Conservation (phyloP, 2,888 invertebrate genomes). For the Phorcus lineatus region DNA sequence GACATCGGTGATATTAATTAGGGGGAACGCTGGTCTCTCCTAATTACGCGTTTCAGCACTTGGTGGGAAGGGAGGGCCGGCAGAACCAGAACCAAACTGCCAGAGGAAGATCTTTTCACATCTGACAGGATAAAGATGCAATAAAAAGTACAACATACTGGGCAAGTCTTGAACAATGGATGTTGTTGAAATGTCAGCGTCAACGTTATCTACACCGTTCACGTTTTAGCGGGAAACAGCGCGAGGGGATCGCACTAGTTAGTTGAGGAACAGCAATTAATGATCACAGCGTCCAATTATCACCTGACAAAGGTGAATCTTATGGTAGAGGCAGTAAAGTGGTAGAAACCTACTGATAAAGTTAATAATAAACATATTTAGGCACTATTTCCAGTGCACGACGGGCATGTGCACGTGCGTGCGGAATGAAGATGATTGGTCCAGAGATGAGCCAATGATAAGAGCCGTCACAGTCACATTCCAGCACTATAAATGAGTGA, state of each 20-base stretch:
- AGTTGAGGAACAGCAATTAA: conserved; percentile 5
- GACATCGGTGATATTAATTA: conserved; percentile 7
- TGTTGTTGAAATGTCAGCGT: conserved; percentile 15
- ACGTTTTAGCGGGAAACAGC: conserved; percentile 11
- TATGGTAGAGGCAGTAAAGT: neutral
- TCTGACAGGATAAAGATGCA: neutral
- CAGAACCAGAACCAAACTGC: neutral
- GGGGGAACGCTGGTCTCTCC: neutral
- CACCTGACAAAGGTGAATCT: neutral
- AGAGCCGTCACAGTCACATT: conserved; percentile 1
- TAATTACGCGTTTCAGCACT: conserved; percentile 7
- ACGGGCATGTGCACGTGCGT: neutral
- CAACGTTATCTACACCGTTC: neutral
- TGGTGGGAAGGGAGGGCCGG: neutral
- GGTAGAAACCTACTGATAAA: neutral
- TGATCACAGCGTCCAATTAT: neutral
- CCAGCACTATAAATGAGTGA: neutral
- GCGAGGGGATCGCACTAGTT: neutral
- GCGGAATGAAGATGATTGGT: neutral
- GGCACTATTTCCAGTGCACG: neutral
- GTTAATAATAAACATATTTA: conserved; percentile 10
- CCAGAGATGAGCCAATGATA: neutral
- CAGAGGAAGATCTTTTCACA: neutral
- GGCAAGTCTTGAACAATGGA: neutral
- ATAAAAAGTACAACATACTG: neutral